Percentiles rank a stretch among this genome's conserved stretches.
These are phyloP conservation scores for Zoanthus solanderi DNA, from an alignment of 92 coral and sea anemone species.

Conservation along the genomic window DNA sequence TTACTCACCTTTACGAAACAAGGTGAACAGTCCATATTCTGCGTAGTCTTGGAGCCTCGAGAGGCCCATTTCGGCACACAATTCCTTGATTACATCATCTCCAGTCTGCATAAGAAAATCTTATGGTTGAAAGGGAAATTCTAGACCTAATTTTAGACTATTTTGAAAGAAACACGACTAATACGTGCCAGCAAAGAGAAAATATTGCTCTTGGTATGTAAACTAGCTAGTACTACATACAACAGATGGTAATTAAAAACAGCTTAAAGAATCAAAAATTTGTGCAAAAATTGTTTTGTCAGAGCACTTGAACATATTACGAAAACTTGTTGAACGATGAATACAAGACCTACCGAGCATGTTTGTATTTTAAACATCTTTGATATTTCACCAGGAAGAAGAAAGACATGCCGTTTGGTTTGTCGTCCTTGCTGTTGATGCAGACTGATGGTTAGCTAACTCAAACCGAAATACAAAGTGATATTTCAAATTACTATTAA, in stretches of 20 bases:
- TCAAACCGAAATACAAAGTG: no score
- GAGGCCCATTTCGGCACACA: conserved; percentile 48
- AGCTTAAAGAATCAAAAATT: no score
- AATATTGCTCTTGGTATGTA: no score
- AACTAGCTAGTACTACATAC: no score
- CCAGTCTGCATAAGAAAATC: conserved; percentile 3
- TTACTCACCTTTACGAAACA: conserved; percentile 27
- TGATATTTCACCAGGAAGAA: conserved; percentile 89
- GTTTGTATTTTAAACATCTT: conserved; percentile 95
- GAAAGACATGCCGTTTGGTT: conserved; percentile 89
- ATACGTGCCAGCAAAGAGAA: no score
- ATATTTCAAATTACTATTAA: no score
- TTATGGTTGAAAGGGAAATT: background rate
- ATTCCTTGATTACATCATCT: conserved; percentile 28
- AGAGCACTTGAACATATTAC: background rate
- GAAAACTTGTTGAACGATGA: background rate
- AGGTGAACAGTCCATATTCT: conserved; percentile 37
- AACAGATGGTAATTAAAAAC: no score
- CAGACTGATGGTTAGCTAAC: background rate
- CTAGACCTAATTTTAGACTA: background rate
- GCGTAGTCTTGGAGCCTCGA: conserved; percentile 2
- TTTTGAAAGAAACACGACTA: no score
- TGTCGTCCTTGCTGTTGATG: conserved; percentile 92
- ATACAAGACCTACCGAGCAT: conserved; percentile 81
- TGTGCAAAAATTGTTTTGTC: no score